phyloP scores from a whole-genome alignment of 1,140 invertebrate species.

The Micrasema longulum region DNA sequence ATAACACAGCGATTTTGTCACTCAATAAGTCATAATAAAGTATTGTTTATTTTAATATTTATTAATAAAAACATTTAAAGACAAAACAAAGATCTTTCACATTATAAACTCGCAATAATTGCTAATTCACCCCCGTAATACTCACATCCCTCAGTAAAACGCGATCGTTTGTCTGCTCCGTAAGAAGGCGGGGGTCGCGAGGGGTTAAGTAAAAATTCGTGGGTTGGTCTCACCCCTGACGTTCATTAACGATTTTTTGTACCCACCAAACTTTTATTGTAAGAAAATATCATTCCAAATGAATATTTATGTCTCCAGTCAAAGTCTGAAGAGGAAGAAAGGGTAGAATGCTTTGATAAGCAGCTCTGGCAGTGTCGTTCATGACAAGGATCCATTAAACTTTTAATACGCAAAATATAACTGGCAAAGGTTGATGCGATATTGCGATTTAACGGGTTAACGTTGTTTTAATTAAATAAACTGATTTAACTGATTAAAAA shows the following conservation, averaged over 20 bases:
- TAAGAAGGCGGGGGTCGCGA: conserved; percentile 24
- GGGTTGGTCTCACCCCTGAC: conserved; percentile 25
- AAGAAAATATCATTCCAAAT: conserved; percentile 48
- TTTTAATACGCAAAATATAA: conserved; percentile 37
- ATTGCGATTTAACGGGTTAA: conserved; percentile 30
- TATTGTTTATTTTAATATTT: too few species aligned
- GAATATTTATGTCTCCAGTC: conserved; percentile 50
- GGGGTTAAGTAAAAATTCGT: conserved; percentile 17
- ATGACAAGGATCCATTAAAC: conserved; percentile 33
- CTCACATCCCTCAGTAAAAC: conserved; percentile 49
- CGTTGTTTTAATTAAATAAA: conserved; percentile 40
- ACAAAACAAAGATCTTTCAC: too few species aligned
- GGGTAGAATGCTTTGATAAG: conserved; percentile 35
- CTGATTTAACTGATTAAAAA: conserved; percentile 33
- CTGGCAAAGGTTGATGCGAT: conserved; percentile 9
- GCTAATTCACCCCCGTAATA: conserved; percentile 48
- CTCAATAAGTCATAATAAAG: too few species aligned
- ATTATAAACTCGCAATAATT: conserved; percentile 31
- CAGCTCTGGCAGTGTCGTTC: conserved; percentile 16
- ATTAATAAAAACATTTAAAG: too few species aligned
- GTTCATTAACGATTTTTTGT: conserved; percentile 53
- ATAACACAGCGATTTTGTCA: too few species aligned
- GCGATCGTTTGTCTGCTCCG: conserved; percentile 47
- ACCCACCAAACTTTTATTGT: conserved; percentile 41
- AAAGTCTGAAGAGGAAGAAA: conserved; percentile 37